Percentiles rank a stretch among this genome's conserved stretches.
phyloP scores from a whole-genome alignment of 2,113 vertebrate species.

The Climacteris rufus region DNA sequence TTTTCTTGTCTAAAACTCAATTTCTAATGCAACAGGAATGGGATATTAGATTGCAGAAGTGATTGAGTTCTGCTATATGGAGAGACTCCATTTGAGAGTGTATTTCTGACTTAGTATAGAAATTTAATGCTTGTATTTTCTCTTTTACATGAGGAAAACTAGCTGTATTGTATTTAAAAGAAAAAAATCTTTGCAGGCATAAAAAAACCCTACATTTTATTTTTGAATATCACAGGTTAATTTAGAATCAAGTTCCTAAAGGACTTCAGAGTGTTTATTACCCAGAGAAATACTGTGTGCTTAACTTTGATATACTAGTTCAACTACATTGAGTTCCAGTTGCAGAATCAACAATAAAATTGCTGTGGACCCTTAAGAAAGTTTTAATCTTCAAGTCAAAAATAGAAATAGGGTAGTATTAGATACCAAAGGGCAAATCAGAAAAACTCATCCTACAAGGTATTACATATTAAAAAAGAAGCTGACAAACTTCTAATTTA shows the following conservation, averaged over 20 bases:
- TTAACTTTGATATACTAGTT: neutral
- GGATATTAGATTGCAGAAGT: neutral
- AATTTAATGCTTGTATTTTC: neutral
- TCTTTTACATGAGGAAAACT: neutral
- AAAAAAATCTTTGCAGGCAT: neutral
- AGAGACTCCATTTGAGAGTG: neutral
- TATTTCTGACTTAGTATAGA: neutral
- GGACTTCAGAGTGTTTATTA: neutral
- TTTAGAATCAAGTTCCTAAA: neutral
- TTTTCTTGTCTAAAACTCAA: neutral
- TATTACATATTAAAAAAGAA: fast-evolving
- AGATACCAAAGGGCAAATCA: neutral
- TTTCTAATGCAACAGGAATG: neutral
- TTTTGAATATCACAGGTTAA: neutral
- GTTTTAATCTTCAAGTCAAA: neutral
- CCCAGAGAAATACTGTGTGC: neutral
- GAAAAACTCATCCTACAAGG: neutral
- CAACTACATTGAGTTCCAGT: neutral
- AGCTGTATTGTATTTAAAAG: neutral
- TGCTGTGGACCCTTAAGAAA: neutral
- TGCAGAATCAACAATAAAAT: neutral
- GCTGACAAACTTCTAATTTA: neutral
- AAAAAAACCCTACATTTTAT: neutral
- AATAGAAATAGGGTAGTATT: neutral
- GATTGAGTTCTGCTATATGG: neutral